These are phyloP conservation scores for Diplodus sargus DNA, from an alignment of 2,797 vertebrate genomes.

Conservation along the genomic window DNA sequence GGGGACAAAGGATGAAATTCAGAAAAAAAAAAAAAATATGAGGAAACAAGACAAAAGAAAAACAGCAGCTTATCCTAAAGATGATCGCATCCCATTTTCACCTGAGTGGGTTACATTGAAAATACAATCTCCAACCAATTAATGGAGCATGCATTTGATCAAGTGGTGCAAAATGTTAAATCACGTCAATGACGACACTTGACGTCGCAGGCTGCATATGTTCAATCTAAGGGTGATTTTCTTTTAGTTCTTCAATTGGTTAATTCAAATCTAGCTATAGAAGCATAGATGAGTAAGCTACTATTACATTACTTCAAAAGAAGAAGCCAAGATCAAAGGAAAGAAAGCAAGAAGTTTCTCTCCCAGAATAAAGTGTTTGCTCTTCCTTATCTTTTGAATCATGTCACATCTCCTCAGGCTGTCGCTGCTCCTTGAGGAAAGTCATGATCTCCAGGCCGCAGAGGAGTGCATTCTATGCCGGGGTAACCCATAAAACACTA, in stretches of 20 bases:
- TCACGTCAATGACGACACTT: not conserved
- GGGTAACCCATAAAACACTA: not conserved
- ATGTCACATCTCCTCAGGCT: slow-evolving; percentile 13
- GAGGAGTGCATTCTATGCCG: not conserved
- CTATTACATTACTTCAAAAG: slow-evolving; percentile 22
- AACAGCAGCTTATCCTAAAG: no score
- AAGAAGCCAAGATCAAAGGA: slow-evolving; percentile 8
- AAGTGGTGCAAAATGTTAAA: slow-evolving; percentile 11
- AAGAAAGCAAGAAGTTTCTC: slow-evolving; percentile 1
- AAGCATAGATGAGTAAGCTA: not conserved
- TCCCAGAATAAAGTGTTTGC: slow-evolving; percentile 10
- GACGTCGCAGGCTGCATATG: slow-evolving; percentile 4
- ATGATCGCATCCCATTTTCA: not conserved
- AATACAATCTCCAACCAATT: slow-evolving; percentile 13
- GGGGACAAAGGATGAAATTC: slow-evolving; percentile 1
- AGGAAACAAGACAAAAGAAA: not conserved
- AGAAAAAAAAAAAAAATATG: not conserved
- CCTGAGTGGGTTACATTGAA: not conserved
- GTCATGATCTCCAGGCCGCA: slow-evolving; percentile 6
- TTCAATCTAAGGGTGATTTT: slow-evolving; percentile 5
- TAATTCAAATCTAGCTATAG: slow-evolving; percentile 16
- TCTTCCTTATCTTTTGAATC: slow-evolving; percentile 1
- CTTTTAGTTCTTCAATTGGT: not conserved
- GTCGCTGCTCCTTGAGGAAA: not conserved
- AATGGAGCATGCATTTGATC: not conserved